Conservation (phyloP, 2,888 invertebrate species). For the Nomada ruficornis region DNA sequence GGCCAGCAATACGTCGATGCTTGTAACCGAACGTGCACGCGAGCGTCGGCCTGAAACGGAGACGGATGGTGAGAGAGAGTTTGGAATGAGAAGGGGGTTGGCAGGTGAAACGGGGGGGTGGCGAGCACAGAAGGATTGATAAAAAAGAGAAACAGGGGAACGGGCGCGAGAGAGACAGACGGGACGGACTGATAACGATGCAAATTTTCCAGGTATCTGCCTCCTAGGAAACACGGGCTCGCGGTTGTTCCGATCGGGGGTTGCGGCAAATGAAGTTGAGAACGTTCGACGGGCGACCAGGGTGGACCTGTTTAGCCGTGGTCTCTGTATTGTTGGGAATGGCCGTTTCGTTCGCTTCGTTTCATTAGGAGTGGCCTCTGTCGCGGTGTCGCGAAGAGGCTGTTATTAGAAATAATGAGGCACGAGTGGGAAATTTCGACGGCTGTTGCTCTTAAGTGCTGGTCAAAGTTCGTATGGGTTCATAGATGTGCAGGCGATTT, state of each 20-base stretch:
- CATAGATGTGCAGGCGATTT: too few species aligned
- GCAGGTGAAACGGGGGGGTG: neutral
- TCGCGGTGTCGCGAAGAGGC: neutral
- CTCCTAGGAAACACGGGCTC: conserved; percentile 42
- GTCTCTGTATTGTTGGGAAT: conserved; percentile 3
- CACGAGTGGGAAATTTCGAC: too few species aligned
- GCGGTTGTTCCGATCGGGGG: conserved; percentile 47
- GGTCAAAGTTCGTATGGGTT: neutral
- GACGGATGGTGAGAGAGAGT: conserved; percentile 1
- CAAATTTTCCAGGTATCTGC: conserved; percentile 62
- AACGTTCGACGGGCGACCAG: conserved; percentile 17
- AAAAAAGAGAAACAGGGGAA: conserved; percentile 17
- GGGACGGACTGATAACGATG: conserved; percentile 56
- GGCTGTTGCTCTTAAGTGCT: too few species aligned
- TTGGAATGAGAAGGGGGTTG: conserved; percentile 10
- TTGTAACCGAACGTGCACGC: conserved; percentile 41
- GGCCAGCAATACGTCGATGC: conserved; percentile 64
- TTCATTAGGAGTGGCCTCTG: neutral
- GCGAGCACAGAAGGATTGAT: conserved; percentile 12
- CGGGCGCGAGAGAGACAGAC: neutral
- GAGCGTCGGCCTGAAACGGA: conserved; percentile 24
- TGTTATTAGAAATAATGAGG: neutral
- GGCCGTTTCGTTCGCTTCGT: conserved; percentile 1
- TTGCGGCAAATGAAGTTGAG: conserved; percentile 42
- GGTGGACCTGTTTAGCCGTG: conserved; percentile 33